A percentile compares a stretch with the other conserved stretches of the same genome.
Conservation (phyloP, 1,140 invertebrate species). For the Hyles vespertilio region DNA sequence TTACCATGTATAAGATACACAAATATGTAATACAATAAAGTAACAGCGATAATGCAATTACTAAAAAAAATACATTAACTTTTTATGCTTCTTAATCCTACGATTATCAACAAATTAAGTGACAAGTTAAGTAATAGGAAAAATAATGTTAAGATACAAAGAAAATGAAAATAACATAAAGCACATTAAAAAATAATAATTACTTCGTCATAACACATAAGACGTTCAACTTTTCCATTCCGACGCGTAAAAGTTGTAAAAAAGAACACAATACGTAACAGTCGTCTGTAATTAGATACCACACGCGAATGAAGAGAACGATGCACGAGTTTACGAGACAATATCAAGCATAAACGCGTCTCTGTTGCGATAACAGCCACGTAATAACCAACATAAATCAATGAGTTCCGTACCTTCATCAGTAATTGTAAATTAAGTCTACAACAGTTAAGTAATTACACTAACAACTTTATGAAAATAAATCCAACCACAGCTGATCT, state of each 20-base stretch:
- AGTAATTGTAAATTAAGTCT: neutral
- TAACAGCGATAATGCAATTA: no score
- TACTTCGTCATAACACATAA: constrained; percentile 38
- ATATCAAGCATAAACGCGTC: neutral
- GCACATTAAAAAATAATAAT: constrained; percentile 25
- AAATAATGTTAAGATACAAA: neutral
- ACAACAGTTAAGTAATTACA: neutral
- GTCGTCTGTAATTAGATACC: constrained; percentile 38
- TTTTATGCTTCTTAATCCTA: no score
- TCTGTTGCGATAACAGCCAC: neutral
- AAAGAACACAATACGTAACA: constrained; percentile 51
- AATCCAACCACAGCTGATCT: no score
- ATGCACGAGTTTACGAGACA: constrained; percentile 11
- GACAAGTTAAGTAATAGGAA: neutral
- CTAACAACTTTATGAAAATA: neutral
- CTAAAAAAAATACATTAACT: no score
- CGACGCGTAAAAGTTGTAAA: constrained; percentile 42
- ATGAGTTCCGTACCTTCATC: neutral
- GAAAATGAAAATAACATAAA: constrained; percentile 19
- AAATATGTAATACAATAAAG: no score
- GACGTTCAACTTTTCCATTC: constrained; percentile 58
- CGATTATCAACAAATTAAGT: no score
- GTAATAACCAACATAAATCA: no score
- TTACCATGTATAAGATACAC: no score
- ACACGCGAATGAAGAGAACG: constrained; percentile 32